Evolutionary conservation across 2,797 vertebrate genomes (phyloP).

Genomic region (Parambassis ranga): DNA sequence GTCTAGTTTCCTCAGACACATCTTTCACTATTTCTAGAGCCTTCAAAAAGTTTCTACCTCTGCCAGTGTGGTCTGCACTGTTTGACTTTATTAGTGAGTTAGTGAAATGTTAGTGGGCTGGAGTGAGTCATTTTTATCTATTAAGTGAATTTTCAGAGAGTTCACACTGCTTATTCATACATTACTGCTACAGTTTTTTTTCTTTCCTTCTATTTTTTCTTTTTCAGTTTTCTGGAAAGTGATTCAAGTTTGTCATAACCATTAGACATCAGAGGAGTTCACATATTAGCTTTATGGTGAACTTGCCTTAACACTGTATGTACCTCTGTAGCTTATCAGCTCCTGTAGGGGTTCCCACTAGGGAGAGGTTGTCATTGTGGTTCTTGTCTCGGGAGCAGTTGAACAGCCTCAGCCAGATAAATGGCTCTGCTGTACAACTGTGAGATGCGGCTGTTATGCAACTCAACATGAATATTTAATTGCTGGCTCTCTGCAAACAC

Average conservation of each 20-base stretch:
- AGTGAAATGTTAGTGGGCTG: no score
- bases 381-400: conserved; percentile 16
- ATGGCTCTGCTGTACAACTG: conserved; percentile 27
- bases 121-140: no score
- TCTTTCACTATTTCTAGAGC: no score
- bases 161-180: no score
- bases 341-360: conserved; percentile 6
- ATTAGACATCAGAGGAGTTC: neutral
- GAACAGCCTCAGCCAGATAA: conserved; percentile 25
- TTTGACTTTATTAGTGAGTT: no score
- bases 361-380: conserved; percentile 1
- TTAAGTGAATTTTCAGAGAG: no score
- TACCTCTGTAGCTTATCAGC: neutral
- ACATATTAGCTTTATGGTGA: neutral
- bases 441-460: conserved; percentile 43
- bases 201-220: no score
- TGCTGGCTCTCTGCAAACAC: conserved; percentile 10
- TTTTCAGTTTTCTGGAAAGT: neutral
- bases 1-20: no score
- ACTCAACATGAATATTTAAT: conserved; percentile 60
- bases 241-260: neutral
- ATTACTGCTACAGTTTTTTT: no score
- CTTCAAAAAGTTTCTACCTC: no score
- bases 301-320: neutral
- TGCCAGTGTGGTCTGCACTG: no score